These are phyloP conservation scores for silkworm (Bombyx mori) DNA, from an alignment of 1,140 invertebrate genomes.

Conservation along the genomic window ASM3026992v2 NC_085124.1:15394501-15395000, in stretches of 20 bases:
- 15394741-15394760: neutral
- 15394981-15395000: constrained; percentile 73
- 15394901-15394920: constrained; percentile 81
- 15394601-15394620: too few relatives aligned
- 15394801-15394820: constrained; percentile 52
- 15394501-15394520: too few relatives aligned
- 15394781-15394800: constrained; percentile 5
- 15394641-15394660: too few relatives aligned
- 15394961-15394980: constrained; percentile 85
- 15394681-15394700: too few relatives aligned
- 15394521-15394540: too few relatives aligned
- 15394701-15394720: too few relatives aligned
- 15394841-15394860: constrained; percentile 73
- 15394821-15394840: constrained; percentile 13
- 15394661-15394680: too few relatives aligned
- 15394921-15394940: constrained; percentile 84
- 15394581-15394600: too few relatives aligned
- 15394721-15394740: too few relatives aligned
- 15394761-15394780: neutral
- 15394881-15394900: constrained; percentile 86
- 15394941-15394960: constrained; percentile 89
- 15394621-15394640: too few relatives aligned
- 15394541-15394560: too few relatives aligned
- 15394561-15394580: too few relatives aligned
- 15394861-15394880: constrained; percentile 79